Evolutionary conservation across 92 coral and sea anemone genomes (phyloP), one percentile per base, ranked within the genome.

Genomic region (Epizoanthus ramosus): DNA sequence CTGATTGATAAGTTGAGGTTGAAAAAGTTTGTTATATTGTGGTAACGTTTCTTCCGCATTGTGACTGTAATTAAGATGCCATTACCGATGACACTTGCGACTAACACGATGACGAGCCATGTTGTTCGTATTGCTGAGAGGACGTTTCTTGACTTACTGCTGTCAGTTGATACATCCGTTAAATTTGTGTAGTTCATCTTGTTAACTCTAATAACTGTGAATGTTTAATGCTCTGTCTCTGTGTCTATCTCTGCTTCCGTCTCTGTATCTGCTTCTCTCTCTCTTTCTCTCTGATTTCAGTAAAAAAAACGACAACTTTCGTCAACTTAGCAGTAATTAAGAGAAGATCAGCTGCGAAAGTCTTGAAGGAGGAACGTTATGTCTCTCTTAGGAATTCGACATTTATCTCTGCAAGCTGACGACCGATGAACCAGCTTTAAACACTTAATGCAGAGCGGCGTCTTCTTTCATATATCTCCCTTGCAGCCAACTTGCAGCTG

Each of bases 81-180:
- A 79, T 93, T 93, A 17, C 97, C 97, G 19, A 80, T 45, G 2
- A 85, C 57, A 18, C 94, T 87, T 6, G 81, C 57, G 0, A 74
- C 72, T 65, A 88, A 88, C 19, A 89, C 88, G 1, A 66, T n/a
- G 0, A 90, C 84, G 86, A 93, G 86, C 97, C 94, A 93, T 17
- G 79, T 65, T 9, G 57, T 76, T 73, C 93, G 83, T 6, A 69
- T n/a, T 4, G 43, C 54, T 37, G 63, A 15, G 35, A 77, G 52
- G 8, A 37, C 58, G 21, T 23, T 24, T 3, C 41, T 61, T 9
- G 35, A 21, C 9, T 57, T 24, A 61, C 28, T 0, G 5, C 45
- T 77, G 59, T 35, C 21, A 23, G 18, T n/a, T 52, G 17, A 8
- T 5, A 25, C 8, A 12, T 33, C n/a, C 18, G 80, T 64, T 16